A percentile compares a stretch with the other conserved stretches of the same genome.
Conservation (phyloP, 2,113 vertebrate genomes). For the Python bivittatus region DNA sequence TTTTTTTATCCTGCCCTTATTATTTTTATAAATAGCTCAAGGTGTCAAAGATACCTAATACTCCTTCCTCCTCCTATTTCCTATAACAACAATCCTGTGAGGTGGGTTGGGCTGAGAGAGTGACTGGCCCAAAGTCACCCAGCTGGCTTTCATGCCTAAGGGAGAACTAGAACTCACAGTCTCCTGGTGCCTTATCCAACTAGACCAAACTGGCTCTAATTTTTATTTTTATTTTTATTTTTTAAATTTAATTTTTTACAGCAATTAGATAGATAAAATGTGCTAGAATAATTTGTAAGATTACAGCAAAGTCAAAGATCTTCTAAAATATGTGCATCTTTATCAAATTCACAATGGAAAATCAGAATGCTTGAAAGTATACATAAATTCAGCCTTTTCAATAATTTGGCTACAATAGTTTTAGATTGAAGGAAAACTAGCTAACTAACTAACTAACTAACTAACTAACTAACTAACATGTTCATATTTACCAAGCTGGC, state of each 20-base stretch:
- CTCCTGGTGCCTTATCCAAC: too few relatives aligned
- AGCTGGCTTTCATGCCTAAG: too few relatives aligned
- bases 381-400: neutral
- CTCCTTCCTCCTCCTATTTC: too few relatives aligned
- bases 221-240: too few relatives aligned
- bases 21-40: too few relatives aligned
- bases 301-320: neutral
- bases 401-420: neutral
- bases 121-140: too few relatives aligned
- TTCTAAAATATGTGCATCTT: neutral
- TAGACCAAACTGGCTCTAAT: too few relatives aligned
- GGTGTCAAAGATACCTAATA: too few relatives aligned
- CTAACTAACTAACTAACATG: neutral
- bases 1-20: too few relatives aligned
- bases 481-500: conserved; percentile 20
- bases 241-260: neutral
- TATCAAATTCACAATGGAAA: neutral
- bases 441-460: neutral
- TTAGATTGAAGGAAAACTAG: neutral
- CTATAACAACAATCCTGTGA: too few relatives aligned
- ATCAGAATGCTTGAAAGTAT: neutral
- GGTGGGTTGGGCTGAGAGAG: too few relatives aligned
- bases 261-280: neutral
- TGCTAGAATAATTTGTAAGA: neutral
- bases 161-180: too few relatives aligned